A percentile compares a stretch with the other conserved stretches of the same genome.
phyloP scores from a whole-genome alignment of 2,797 vertebrate species.

The Antrozous pallidus region DNA sequence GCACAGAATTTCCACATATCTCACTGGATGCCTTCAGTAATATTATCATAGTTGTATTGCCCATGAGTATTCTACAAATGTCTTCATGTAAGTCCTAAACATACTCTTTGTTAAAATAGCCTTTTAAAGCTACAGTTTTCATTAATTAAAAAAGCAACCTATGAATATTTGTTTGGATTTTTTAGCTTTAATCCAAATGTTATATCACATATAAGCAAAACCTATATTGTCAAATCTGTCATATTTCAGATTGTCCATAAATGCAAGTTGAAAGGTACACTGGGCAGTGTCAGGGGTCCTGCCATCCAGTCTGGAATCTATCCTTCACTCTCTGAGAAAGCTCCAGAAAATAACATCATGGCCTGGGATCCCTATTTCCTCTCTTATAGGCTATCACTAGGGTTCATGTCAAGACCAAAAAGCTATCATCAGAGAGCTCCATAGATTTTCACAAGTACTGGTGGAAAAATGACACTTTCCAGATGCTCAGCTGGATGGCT shows the following conservation, averaged over 20 bases:
- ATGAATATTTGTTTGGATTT: background rate
- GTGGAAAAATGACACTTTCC: background rate
- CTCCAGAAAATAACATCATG: background rate
- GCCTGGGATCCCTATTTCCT: background rate
- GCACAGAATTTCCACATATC: background rate
- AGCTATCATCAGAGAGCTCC: background rate
- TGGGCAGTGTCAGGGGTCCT: background rate
- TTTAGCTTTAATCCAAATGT: conserved; percentile 4
- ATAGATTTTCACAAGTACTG: background rate
- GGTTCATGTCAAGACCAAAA: background rate
- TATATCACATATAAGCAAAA: background rate
- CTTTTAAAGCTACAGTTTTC: background rate
- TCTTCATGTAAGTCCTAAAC: background rate
- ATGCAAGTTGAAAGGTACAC: background rate
- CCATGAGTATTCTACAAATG: background rate
- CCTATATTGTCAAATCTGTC: background rate
- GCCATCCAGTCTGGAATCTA: background rate
- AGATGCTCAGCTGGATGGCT: background rate
- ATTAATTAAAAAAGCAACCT: background rate
- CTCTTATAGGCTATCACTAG: background rate
- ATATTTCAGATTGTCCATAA: background rate
- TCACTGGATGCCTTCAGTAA: background rate
- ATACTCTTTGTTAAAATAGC: background rate
- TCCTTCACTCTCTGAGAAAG: background rate
- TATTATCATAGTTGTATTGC: background rate